A percentile compares a stretch with the other conserved stretches of the same genome.
phyloP scores from a whole-genome alignment of 2,888 invertebrate species.

The Cephonodes hylas region DNA sequence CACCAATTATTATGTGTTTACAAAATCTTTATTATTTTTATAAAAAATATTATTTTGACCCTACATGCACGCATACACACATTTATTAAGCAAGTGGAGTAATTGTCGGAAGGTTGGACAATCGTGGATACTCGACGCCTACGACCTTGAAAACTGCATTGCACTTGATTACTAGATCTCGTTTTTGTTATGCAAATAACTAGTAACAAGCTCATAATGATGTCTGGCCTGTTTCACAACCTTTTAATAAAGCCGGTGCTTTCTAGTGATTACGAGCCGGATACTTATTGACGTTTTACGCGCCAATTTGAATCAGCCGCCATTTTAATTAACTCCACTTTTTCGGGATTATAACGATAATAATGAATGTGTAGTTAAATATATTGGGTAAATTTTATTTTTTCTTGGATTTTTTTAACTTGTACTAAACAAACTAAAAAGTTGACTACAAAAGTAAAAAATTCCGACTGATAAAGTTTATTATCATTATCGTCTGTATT shows the following conservation, averaged over 20 bases:
- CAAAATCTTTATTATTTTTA: too few species aligned
- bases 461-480: too few species aligned
- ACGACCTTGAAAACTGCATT: conserved; percentile 4
- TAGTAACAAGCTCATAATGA: background rate
- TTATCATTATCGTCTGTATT: too few species aligned
- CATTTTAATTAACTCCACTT: too few species aligned
- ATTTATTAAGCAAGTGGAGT: background rate
- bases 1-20: too few species aligned
- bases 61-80: too few species aligned
- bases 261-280: background rate
- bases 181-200: background rate
- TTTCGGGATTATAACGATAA: too few species aligned
- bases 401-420: too few species aligned
- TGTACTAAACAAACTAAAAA: background rate
- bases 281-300: background rate
- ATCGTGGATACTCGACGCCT: background rate
- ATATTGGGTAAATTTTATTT: too few species aligned
- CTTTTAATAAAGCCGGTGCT: background rate
- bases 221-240: background rate
- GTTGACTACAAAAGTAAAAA: background rate
- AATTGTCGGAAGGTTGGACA: background rate
- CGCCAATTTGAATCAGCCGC: too few species aligned
- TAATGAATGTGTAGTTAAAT: too few species aligned
- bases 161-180: background rate
- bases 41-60: too few species aligned